Conservation (phyloP, 2,113 vertebrate genomes). For the Zingel zingel region DNA sequence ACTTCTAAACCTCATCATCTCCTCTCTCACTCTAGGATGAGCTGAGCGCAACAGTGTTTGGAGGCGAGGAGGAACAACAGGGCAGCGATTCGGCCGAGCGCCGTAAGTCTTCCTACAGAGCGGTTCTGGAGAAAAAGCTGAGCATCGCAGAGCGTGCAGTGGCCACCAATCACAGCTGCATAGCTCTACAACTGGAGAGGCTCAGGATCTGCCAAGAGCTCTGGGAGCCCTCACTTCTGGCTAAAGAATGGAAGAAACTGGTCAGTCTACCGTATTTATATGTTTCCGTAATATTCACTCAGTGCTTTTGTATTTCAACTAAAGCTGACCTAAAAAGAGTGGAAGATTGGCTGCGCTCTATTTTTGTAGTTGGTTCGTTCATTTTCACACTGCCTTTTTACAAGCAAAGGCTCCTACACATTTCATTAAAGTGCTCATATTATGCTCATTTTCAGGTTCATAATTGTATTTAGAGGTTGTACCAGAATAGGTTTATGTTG, state of each 20-base stretch:
- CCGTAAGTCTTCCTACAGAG: slow-evolving; percentile 77
- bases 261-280: slow-evolving; percentile 45
- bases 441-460: no score
- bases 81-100: slow-evolving; percentile 79
- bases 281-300: not conserved
- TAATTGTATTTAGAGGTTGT: no score
- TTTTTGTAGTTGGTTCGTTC: not conserved
- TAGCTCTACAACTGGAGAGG: slow-evolving; percentile 90
- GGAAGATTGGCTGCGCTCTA: no score
- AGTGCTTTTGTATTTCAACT: not conserved
- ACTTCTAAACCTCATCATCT: not conserved
- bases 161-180: slow-evolving; percentile 89
- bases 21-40: slow-evolving; percentile 85
- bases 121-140: slow-evolving; percentile 93
- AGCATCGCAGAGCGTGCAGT: slow-evolving; percentile 92
- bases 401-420: not conserved
- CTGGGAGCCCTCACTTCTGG: slow-evolving; percentile 89
- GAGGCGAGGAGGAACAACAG: slow-evolving; percentile 77
- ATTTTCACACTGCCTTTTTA: not conserved
- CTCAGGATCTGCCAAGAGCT: slow-evolving; percentile 90
- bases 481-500: no score
- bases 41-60: slow-evolving; percentile 79
- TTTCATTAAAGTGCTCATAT: not conserved
- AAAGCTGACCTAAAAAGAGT: not conserved
- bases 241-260: slow-evolving; percentile 97